Evolutionary conservation across 1,140 invertebrate genomes (phyloP).

Genomic region (Phymastichus coffea): DNA sequence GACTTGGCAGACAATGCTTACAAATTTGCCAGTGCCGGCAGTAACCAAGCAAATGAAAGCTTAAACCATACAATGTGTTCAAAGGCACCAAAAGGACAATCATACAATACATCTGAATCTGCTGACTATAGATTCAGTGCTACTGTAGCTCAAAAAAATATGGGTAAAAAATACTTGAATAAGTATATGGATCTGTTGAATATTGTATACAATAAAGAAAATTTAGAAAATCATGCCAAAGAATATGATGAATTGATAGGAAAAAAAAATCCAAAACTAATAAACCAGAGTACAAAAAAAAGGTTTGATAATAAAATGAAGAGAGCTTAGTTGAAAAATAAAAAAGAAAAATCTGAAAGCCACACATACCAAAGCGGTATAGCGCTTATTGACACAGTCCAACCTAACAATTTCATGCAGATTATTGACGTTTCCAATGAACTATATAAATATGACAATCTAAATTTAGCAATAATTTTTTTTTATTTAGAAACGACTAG

Average conservation of each 20-base stretch:
- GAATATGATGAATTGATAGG: too few relatives aligned
- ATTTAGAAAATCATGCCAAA: constrained; percentile 2
- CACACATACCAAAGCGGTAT: background rate
- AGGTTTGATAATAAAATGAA: background rate
- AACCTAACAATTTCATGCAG: too few relatives aligned
- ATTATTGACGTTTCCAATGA: background rate
- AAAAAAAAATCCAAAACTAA: background rate
- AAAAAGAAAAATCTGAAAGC: background rate
- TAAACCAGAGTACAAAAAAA: background rate
- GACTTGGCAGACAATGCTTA: constrained; percentile 21
- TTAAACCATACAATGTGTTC: constrained; percentile 32
- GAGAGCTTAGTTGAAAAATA: background rate
- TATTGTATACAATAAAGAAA: too few relatives aligned
- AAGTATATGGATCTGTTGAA: too few relatives aligned
- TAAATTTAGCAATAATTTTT: background rate
- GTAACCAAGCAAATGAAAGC: constrained; percentile 36
- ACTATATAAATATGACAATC: too few relatives aligned
- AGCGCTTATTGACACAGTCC: background rate
- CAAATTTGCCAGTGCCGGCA: constrained; percentile 33
- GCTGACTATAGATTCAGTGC: constrained; percentile 28
- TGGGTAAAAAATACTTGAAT: too few relatives aligned
- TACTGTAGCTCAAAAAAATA: constrained; percentile 31
- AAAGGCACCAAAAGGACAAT: constrained; percentile 28
- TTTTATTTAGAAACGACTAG: background rate
- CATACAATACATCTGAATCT: constrained; percentile 31